These are phyloP conservation scores for Crotalus tigris DNA, from an alignment of 2,113 vertebrate genomes.

Conservation along the genomic window DNA sequence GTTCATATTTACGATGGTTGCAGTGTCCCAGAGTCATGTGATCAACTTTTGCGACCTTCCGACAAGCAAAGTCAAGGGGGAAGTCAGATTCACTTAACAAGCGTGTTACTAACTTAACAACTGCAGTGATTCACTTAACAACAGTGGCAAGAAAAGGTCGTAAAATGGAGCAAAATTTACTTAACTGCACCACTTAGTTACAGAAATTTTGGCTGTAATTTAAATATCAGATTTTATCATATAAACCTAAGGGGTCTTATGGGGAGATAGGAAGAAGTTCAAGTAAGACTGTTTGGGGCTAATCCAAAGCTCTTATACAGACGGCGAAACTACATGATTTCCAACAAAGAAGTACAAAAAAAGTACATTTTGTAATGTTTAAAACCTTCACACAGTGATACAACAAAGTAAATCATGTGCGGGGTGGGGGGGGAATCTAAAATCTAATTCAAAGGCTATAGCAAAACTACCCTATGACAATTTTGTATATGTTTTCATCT, in stretches of 20 bases:
- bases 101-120: too few relatives aligned
- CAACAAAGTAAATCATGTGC: constrained; percentile 19
- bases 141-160: too few relatives aligned
- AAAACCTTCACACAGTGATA: not conserved
- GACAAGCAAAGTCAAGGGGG: too few relatives aligned
- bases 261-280: not conserved
- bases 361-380: not conserved
- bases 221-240: too few relatives aligned
- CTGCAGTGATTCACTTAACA: too few relatives aligned
- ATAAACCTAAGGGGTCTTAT: not conserved
- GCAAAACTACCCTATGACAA: not conserved
- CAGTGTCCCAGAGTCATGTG: too few relatives aligned
- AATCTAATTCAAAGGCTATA: constrained; percentile 21
- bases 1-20: too few relatives aligned
- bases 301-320: not conserved
- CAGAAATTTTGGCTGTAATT: too few relatives aligned
- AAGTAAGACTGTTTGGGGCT: not conserved
- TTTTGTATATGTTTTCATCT: constrained; percentile 1
- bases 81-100: too few relatives aligned
- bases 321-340: not conserved
- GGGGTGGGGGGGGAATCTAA: constrained; percentile 14
- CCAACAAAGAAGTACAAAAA: not conserved
- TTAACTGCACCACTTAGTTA: too few relatives aligned
- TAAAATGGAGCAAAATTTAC: too few relatives aligned
- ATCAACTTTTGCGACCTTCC: too few relatives aligned